Percentiles rank a stretch among this genome's conserved stretches.
phyloP scores from a whole-genome alignment of 2,888 invertebrate genomes.

The Phlogophora meticulosa region DNA sequence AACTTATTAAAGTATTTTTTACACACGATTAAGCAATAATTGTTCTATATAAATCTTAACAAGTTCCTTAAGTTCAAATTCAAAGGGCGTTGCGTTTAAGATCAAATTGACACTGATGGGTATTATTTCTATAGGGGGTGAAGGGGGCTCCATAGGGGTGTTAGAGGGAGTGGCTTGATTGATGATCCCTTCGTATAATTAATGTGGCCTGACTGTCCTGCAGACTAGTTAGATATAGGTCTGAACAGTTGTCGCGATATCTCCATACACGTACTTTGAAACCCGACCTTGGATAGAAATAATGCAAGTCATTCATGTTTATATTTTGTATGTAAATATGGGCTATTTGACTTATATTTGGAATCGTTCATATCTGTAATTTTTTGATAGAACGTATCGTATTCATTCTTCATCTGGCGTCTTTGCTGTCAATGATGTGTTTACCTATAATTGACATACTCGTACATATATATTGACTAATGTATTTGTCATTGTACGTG shows the following conservation, averaged over 20 bases:
- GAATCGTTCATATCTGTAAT: neutral
- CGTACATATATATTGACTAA: too few species aligned
- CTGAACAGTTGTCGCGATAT: constrained; percentile 60
- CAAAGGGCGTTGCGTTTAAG: constrained; percentile 64
- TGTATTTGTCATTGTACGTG: too few species aligned
- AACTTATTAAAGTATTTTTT: constrained; percentile 28
- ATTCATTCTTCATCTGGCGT: too few species aligned
- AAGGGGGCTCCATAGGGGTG: constrained; percentile 30
- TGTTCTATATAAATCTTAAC: constrained; percentile 40
- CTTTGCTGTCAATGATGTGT: too few species aligned
- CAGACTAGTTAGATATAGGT: constrained; percentile 71
- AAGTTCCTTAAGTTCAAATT: constrained; percentile 48
- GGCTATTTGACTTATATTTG: constrained; percentile 1
- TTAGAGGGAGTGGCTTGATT: constrained; percentile 74
- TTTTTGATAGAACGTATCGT: too few species aligned
- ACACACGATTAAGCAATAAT: constrained; percentile 39
- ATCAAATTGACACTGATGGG: constrained; percentile 81
- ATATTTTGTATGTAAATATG: constrained; percentile 19
- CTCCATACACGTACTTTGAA: constrained; percentile 40
- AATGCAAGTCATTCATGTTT: constrained; percentile 45
- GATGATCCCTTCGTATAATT: constrained; percentile 84
- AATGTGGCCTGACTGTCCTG: constrained; percentile 79
- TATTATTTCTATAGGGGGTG: constrained; percentile 67
- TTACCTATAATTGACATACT: too few species aligned
- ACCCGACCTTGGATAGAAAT: constrained; percentile 43